Evolutionary conservation across 2,888 invertebrate species (phyloP).

Genomic region (Apoderus coryli): DNA sequence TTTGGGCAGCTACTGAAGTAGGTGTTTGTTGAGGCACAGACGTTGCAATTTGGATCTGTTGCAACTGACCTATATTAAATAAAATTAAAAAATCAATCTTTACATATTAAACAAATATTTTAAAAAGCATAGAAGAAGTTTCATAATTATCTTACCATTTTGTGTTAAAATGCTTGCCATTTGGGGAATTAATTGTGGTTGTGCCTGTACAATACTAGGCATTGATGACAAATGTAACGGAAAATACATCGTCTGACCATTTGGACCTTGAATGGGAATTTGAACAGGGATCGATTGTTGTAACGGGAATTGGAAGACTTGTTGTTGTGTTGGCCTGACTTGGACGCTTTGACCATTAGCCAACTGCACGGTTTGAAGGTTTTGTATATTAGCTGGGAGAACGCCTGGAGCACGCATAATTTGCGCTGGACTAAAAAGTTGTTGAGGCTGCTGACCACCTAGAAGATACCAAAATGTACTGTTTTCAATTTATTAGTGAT

Average conservation of each 20-base stretch:
- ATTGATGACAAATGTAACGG: conserved; percentile 67
- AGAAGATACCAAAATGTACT: no score
- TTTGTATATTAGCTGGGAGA: conserved; percentile 56
- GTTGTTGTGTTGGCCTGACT: conserved; percentile 18
- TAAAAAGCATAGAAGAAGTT: no score
- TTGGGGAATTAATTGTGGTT: conserved; percentile 57
- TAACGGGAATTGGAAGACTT: conserved; percentile 51
- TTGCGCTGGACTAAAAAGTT: conserved; percentile 48
- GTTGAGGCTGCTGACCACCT: conserved; percentile 38
- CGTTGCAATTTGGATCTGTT: conserved; percentile 64
- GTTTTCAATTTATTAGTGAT: no score
- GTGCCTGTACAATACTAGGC: conserved; percentile 23
- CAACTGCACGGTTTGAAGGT: conserved; percentile 46
- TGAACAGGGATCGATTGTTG: conserved; percentile 80
- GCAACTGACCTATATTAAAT: no score
- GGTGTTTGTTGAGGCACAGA: conserved; percentile 32
- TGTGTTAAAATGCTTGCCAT: conserved; percentile 58
- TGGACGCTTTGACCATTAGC: conserved; percentile 53
- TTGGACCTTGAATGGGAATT: conserved; percentile 65
- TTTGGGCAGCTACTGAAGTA: conserved; percentile 23
- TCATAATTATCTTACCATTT: conserved; percentile 76
- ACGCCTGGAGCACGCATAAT: conserved; percentile 62
- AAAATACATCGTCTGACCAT: conserved; percentile 89
- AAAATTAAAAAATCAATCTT: no score
- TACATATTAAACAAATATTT: no score